Evolutionary conservation across 2,888 invertebrate genomes (phyloP).

Genomic region (Apantesis nais): DNA sequence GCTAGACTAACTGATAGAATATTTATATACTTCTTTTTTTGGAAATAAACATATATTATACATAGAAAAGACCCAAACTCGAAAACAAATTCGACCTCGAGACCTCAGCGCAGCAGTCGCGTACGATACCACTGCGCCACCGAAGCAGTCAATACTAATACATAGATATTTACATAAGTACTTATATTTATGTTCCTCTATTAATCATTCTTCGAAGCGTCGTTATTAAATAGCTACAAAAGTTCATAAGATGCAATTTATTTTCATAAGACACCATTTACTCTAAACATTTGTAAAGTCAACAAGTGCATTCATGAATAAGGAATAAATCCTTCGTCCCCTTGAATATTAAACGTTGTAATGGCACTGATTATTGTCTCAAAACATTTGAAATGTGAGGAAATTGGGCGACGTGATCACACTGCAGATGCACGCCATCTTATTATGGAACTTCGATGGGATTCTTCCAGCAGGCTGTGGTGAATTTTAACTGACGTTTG

Average conservation of each 20-base stretch:
- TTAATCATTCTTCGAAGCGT: neutral
- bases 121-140: too few relatives aligned
- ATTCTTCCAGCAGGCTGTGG: constrained; percentile 36
- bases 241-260: constrained; percentile 5
- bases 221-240: neutral
- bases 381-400: constrained; percentile 68
- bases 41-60: too few relatives aligned
- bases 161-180: neutral
- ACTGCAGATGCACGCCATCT: constrained; percentile 58
- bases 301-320: constrained; percentile 38
- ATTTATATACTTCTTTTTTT: too few relatives aligned
- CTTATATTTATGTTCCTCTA: neutral
- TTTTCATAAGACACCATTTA: constrained; percentile 10
- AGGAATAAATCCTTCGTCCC: constrained; percentile 36
- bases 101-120: too few relatives aligned
- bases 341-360: constrained; percentile 61
- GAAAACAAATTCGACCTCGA: too few relatives aligned
- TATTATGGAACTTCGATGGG: constrained; percentile 61
- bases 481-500: constrained; percentile 42
- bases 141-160: too few relatives aligned
- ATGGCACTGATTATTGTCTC: constrained; percentile 74
- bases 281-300: constrained; percentile 13
- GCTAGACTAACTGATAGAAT: too few relatives aligned
- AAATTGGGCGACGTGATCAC: constrained; percentile 68
- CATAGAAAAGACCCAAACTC: too few relatives aligned